Percentiles rank a stretch among this genome's conserved stretches.
These are phyloP conservation scores for Perizoma flavofasciatum DNA, from an alignment of 2,888 invertebrate species.

Conservation along the genomic window DNA sequence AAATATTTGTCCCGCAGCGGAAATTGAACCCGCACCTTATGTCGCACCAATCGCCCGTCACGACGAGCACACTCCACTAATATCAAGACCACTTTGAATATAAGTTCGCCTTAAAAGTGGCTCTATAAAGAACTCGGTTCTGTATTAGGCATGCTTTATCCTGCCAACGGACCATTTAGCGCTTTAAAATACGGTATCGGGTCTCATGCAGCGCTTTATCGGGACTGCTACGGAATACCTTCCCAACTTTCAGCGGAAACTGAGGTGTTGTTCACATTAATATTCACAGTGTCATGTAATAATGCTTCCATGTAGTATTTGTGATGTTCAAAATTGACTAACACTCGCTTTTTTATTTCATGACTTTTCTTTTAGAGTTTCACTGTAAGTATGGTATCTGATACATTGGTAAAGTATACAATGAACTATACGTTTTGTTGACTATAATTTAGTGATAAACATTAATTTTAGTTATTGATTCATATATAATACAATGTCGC, in stretches of 20 bases:
- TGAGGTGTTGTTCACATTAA: constrained; percentile 32
- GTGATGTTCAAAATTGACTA: constrained; percentile 60
- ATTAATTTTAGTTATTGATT: neutral
- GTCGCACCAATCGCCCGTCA: too few species aligned
- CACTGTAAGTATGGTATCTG: constrained; percentile 60
- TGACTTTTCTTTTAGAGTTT: constrained; percentile 72
- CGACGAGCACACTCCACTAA: too few species aligned
- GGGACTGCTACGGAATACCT: neutral
- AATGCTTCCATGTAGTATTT: constrained; percentile 78
- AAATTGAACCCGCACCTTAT: too few species aligned
- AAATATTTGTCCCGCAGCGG: too few species aligned
- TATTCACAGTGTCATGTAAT: constrained; percentile 31
- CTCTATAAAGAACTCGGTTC: too few species aligned
- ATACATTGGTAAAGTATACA: constrained; percentile 18
- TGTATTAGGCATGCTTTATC: too few species aligned
- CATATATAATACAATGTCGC: neutral
- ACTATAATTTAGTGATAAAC: neutral
- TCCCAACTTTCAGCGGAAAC: neutral
- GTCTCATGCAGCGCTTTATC: too few species aligned
- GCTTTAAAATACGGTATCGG: too few species aligned
- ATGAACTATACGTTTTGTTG: neutral
- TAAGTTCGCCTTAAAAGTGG: too few species aligned
- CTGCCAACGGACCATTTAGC: too few species aligned
- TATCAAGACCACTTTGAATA: too few species aligned
- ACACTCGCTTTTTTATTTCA: constrained; percentile 62